These are phyloP conservation scores for Cavia porcellus DNA, from an alignment of 2,113 vertebrate genomes.

Conservation along the genomic window DNA sequence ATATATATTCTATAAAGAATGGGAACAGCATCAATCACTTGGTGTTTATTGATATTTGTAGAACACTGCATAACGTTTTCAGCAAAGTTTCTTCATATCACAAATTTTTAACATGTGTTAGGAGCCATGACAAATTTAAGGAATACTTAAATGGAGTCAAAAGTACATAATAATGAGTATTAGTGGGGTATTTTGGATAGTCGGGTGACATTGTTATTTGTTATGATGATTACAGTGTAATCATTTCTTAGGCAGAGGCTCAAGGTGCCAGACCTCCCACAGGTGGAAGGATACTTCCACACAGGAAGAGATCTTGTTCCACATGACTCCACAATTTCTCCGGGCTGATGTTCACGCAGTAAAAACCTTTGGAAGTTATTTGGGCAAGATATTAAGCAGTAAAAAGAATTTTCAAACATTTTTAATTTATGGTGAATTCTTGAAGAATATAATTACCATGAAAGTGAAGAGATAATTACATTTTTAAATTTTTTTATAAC, in stretches of 20 bases:
- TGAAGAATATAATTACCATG: neutral
- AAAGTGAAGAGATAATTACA: neutral
- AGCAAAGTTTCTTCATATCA: neutral
- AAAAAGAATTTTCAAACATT: constrained; percentile 29
- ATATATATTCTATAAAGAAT: neutral
- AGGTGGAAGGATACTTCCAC: neutral
- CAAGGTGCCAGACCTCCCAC: neutral
- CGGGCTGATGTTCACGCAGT: neutral
- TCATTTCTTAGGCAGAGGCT: neutral
- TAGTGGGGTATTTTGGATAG: neutral
- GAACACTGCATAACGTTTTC: neutral
- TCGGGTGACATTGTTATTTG: neutral
- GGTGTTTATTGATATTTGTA: neutral
- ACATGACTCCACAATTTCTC: neutral
- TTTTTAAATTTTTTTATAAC: neutral
- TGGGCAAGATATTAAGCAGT: constrained; percentile 1
- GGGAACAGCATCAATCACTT: neutral
- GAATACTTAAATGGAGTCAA: neutral
- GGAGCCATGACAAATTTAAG: neutral
- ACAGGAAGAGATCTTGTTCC: neutral
- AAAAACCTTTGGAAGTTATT: neutral
- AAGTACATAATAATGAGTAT: neutral
- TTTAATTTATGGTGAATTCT: constrained; percentile 40
- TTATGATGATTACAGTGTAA: neutral
- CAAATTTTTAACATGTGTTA: neutral